A percentile compares a stretch with the other conserved stretches of the same genome.
Conservation (phyloP, 1,140 invertebrate species). For the Oncopodura yosiiana region DNA sequence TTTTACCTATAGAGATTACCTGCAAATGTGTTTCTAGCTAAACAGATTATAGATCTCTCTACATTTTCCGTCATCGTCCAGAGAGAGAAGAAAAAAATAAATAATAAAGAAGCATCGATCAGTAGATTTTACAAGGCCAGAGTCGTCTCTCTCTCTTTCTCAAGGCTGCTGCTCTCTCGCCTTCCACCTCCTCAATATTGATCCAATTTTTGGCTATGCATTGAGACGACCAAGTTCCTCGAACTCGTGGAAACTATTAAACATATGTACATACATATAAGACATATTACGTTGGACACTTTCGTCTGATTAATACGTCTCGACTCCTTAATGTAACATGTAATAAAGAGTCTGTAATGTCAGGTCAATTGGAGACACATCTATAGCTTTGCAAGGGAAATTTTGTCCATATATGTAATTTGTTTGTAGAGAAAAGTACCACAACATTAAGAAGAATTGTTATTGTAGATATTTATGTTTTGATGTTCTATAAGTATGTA, state of each 20-base stretch:
- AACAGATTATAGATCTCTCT: not conserved
- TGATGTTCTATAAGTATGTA: no score
- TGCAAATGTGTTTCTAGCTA: not conserved
- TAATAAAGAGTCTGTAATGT: not conserved
- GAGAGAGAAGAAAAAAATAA: not conserved
- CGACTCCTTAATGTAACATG: not conserved
- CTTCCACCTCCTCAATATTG: constrained; percentile 34
- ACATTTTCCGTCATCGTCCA: not conserved
- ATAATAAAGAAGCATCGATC: constrained; percentile 26
- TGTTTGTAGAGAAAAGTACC: no score
- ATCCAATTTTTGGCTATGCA: constrained; percentile 6
- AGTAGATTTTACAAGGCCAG: constrained; percentile 25
- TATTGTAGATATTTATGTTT: no score
- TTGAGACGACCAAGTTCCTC: constrained; percentile 22
- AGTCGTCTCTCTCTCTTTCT: no score
- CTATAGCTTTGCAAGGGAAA: no score
- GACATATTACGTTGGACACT: not conserved
- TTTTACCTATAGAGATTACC: not conserved
- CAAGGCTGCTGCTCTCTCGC: constrained; percentile 33
- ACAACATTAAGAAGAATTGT: no score
- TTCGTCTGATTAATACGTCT: not conserved
- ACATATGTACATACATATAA: not conserved
- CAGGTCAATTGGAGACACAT: not conserved
- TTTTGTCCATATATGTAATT: no score
- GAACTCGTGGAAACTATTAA: constrained; percentile 16